Conservation (phyloP, 2,888 invertebrate species). For the Rhorus exstirpatorius region DNA sequence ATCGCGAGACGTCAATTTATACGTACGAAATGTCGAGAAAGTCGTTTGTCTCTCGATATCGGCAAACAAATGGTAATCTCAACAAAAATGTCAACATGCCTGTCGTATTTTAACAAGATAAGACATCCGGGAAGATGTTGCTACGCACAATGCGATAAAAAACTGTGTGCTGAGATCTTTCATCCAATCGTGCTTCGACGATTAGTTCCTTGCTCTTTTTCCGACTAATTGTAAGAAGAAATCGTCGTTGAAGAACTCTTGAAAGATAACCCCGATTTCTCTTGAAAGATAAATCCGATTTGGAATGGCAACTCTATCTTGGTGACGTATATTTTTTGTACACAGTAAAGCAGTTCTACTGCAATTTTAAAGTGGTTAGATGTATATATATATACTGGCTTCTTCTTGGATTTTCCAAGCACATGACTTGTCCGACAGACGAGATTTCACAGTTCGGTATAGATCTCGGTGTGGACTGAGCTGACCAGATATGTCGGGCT, state of each 20-base stretch:
- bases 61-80: constrained; percentile 19
- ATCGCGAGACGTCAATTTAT: constrained; percentile 31
- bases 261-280: no score
- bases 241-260: no score
- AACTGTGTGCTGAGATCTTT: neutral
- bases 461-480: no score
- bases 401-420: no score
- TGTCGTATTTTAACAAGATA: constrained; percentile 3
- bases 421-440: neutral
- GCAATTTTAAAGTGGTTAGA: no score
- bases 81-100: neutral
- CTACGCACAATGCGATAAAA: no score
- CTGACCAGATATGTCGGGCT: no score
- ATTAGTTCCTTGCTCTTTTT: neutral
- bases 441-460: neutral
- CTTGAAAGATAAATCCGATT: no score
- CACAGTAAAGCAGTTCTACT: no score
- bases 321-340: no score
- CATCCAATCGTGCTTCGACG: neutral
- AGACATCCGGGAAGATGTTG: neutral
- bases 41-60: neutral
- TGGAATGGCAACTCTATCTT: no score
- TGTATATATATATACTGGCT: neutral
- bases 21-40: neutral
- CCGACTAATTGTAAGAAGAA: no score